A percentile compares a stretch with the other conserved stretches of the same genome.
Evolutionary conservation across 2,888 invertebrate species (phyloP).

Genomic region (Liposcelis brunnea): DNA sequence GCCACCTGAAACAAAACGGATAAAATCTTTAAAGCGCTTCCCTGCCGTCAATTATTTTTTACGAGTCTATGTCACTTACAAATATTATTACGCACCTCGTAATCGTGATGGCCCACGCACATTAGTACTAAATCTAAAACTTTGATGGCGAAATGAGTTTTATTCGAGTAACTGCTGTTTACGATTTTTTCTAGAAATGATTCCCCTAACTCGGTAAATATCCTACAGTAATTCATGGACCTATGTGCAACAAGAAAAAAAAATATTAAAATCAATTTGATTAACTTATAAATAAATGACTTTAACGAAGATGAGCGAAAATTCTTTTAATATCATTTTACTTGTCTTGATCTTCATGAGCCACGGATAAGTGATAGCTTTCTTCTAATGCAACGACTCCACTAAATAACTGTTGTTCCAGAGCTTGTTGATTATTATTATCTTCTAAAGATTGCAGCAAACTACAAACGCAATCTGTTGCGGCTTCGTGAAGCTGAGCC

Average conservation of each 20-base stretch:
- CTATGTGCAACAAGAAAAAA: slow-evolving; percentile 27
- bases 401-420: slow-evolving; percentile 66
- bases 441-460: slow-evolving; percentile 68
- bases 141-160: slow-evolving; percentile 58
- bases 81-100: slow-evolving; percentile 56
- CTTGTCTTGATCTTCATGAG: slow-evolving; percentile 86
- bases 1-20: slow-evolving; percentile 34
- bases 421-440: slow-evolving; percentile 43
- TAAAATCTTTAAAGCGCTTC: no score
- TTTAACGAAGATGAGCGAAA: not conserved
- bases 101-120: slow-evolving; percentile 93
- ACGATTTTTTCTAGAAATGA: slow-evolving; percentile 75
- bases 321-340: slow-evolving; percentile 19
- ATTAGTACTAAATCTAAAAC: slow-evolving; percentile 75
- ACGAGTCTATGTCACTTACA: slow-evolving; percentile 4
- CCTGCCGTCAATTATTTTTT: no score
- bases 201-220: slow-evolving; percentile 90
- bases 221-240: slow-evolving; percentile 79
- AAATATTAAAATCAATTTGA: slow-evolving; percentile 11
- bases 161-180: slow-evolving; percentile 36
- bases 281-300: not conserved
- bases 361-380: slow-evolving; percentile 79
- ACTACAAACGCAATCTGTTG: slow-evolving; percentile 78
- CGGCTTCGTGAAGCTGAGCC: slow-evolving; percentile 64
- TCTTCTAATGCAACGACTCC: slow-evolving; percentile 64